phyloP scores from a whole-genome alignment of 2,113 vertebrate species.

The Sminthopsis crassicaudata region DNA sequence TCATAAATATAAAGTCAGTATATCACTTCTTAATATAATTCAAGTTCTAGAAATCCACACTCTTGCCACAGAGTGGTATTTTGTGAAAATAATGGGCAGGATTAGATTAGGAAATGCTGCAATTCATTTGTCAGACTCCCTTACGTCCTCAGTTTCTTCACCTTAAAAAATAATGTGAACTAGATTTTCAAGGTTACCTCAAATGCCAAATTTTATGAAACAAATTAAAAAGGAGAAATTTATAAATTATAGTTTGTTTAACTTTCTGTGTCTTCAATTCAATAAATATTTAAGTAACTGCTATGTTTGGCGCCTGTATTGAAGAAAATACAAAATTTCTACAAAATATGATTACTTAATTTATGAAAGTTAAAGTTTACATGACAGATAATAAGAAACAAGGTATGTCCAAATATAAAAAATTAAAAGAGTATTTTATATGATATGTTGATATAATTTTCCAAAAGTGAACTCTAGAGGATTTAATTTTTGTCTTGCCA shows the following conservation, averaged over 20 bases:
- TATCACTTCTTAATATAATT: not conserved
- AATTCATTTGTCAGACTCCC: not conserved
- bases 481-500: not conserved
- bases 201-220: not conserved
- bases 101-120: not conserved
- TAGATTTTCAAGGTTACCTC: not conserved
- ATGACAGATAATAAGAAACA: not conserved
- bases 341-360: not conserved
- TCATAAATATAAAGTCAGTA: not conserved
- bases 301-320: not conserved
- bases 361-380: not conserved
- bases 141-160: not conserved
- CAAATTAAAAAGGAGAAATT: not conserved
- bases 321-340: not conserved
- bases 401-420: not conserved
- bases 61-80: not conserved
- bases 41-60: not conserved
- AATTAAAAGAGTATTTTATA: not conserved
- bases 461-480: not conserved
- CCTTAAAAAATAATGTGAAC: not conserved
- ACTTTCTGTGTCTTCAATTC: not conserved
- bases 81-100: not conserved
- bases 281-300: not conserved
- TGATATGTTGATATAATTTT: not conserved
- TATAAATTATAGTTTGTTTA: not conserved